A percentile compares a stretch with the other conserved stretches of the same genome.
Conservation (phyloP, 2,113 vertebrate genomes). For the Anarhynchus alexandrinus region DNA sequence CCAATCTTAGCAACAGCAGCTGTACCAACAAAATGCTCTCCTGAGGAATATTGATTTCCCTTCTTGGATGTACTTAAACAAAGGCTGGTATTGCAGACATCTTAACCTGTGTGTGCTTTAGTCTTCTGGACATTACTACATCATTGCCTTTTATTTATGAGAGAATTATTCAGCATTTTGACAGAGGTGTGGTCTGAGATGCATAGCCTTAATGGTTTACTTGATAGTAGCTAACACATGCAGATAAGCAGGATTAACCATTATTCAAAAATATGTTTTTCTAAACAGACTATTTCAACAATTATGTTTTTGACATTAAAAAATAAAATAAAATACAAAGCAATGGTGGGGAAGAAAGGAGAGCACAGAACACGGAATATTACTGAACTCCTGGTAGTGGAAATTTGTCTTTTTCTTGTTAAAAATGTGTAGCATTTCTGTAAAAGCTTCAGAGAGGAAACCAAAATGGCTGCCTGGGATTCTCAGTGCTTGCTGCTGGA, state of each 20-base stretch:
- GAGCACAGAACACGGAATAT: background rate
- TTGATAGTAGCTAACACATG: background rate
- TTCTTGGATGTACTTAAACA: conserved; percentile 34
- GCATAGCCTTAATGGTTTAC: background rate
- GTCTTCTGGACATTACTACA: background rate
- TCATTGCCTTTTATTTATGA: background rate
- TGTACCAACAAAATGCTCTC: conserved; percentile 26
- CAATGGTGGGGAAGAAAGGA: background rate
- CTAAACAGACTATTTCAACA: background rate
- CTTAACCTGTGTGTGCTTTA: background rate
- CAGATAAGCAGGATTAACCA: background rate
- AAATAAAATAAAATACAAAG: background rate
- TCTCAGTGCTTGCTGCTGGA: background rate
- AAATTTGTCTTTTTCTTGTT: background rate
- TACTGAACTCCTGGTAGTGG: background rate
- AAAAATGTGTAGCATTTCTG: background rate
- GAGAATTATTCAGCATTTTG: background rate
- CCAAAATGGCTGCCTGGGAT: background rate
- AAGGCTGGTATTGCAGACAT: background rate
- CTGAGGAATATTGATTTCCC: conserved; percentile 36
- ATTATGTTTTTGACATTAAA: background rate
- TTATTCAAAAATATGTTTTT: background rate
- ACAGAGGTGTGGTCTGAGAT: background rate
- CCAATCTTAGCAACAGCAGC: conserved; percentile 16
- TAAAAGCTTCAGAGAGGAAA: background rate